phyloP scores from a whole-genome alignment of 2,888 invertebrate genomes.

The Microplitis manilae region DNA sequence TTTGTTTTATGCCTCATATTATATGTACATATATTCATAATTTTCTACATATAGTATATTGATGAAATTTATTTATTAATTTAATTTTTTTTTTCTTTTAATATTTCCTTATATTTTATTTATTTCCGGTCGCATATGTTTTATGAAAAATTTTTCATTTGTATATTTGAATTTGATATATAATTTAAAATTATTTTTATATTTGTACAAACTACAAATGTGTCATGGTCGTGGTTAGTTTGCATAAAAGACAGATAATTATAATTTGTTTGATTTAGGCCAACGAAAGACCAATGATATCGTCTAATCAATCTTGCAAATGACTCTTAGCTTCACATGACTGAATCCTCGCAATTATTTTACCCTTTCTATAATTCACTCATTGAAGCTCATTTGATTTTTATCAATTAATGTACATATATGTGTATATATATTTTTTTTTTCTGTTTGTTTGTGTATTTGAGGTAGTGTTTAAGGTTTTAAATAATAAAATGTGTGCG shows the following conservation, averaged over 20 bases:
- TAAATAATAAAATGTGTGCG: conserved; percentile 25
- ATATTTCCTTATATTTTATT: conserved; percentile 27
- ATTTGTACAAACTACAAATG: conserved; percentile 29
- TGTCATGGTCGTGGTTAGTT: conserved; percentile 19
- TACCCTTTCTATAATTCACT: conserved; percentile 30
- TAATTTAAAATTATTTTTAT: background rate
- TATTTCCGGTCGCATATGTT: conserved; percentile 18
- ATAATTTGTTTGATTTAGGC: conserved; percentile 41
- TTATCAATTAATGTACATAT: conserved; percentile 24
- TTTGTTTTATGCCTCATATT: conserved; percentile 46
- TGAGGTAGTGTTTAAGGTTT: conserved; percentile 47
- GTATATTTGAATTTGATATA: background rate
- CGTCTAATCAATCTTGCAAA: conserved; percentile 19
- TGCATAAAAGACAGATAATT: conserved; percentile 15
- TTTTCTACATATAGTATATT: conserved; percentile 20
- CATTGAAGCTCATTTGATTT: conserved; percentile 41
- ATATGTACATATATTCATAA: conserved; percentile 45
- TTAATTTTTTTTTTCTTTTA: conserved; percentile 20
- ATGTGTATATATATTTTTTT: conserved; percentile 21
- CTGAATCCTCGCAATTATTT: conserved; percentile 19
- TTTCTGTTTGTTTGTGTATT: background rate
- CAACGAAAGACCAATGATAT: conserved; percentile 28
- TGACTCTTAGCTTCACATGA: conserved; percentile 4
- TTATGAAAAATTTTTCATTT: background rate
- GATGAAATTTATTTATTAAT: conserved; percentile 20